These are phyloP conservation scores for Eupleurogrammus muticus DNA, from an alignment of 2,797 vertebrate genomes.

Conservation along the genomic window DNA sequence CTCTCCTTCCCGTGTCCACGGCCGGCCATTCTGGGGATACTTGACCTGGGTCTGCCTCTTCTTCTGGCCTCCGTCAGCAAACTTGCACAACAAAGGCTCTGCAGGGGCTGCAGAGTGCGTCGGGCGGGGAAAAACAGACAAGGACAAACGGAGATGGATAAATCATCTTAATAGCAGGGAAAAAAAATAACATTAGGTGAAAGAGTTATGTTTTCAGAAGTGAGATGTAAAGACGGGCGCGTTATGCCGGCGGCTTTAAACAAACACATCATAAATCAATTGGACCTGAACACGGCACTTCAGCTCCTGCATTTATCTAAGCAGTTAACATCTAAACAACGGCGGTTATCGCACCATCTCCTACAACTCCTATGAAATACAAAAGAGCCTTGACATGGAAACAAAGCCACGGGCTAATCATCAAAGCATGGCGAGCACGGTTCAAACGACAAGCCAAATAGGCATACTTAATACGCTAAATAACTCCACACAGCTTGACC, in stretches of 20 bases:
- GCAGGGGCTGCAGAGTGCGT: slow-evolving; percentile 88
- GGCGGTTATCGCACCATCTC: slow-evolving; percentile 67
- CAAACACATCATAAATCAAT: slow-evolving; percentile 39
- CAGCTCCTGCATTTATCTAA: slow-evolving; percentile 44
- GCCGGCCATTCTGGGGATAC: slow-evolving; percentile 97
- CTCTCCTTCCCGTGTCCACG: slow-evolving; percentile 98
- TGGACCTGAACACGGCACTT: slow-evolving; percentile 45
- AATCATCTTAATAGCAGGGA: slow-evolving; percentile 38
- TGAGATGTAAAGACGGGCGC: slow-evolving; percentile 36
- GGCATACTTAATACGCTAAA: slow-evolving; percentile 78
- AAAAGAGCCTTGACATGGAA: slow-evolving; percentile 77
- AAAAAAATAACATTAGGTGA: slow-evolving; percentile 40
- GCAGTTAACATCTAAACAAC: slow-evolving; percentile 67
- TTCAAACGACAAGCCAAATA: slow-evolving; percentile 85
- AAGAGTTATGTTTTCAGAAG: slow-evolving; percentile 45
- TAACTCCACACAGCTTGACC: slow-evolving; percentile 76
- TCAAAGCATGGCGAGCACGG: slow-evolving; percentile 82
- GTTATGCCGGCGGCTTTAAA: slow-evolving; percentile 26
- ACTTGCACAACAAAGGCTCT: slow-evolving; percentile 99
- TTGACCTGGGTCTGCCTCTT: slow-evolving; percentile 99
- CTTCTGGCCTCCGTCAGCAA: slow-evolving; percentile 98
- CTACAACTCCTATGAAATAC: slow-evolving; percentile 50
- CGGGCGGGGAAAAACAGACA: slow-evolving; percentile 69
- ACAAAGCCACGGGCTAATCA: slow-evolving; percentile 82
- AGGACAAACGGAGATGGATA: slow-evolving; percentile 53